Conservation (phyloP, 2,888 invertebrate species). For the Torymus auratus region DNA sequence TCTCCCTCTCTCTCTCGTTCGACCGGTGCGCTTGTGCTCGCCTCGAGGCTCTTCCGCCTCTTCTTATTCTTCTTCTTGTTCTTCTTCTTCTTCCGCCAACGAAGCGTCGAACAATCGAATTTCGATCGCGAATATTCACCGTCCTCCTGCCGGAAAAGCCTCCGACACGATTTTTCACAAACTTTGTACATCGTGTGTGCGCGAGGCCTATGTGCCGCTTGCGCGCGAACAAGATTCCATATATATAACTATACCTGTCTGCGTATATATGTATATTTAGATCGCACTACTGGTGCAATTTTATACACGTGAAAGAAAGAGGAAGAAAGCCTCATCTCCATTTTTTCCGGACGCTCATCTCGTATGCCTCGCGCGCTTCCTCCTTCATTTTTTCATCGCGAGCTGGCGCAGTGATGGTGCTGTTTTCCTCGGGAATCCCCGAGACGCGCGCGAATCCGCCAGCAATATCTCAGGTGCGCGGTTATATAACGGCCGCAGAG, state of each 20-base stretch:
- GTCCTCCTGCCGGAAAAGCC: conserved; percentile 8
- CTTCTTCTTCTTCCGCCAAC: conserved; percentile 25
- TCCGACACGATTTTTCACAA: conserved; percentile 43
- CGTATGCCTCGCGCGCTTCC: no score
- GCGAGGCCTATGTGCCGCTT: no score
- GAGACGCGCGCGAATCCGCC: no score
- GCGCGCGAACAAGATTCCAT: no score
- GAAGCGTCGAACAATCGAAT: conserved; percentile 60
- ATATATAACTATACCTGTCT: no score
- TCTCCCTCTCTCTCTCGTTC: not conserved
- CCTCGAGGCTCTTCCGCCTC: conserved; percentile 3
- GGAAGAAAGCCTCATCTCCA: not conserved
- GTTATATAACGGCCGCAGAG: not conserved
- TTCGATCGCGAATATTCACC: conserved; percentile 58
- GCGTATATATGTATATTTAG: no score
- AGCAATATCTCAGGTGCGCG: conserved; percentile 18
- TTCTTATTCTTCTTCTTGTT: conserved; percentile 18
- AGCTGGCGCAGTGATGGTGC: no score
- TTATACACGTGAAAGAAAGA: no score
- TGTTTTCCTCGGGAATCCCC: conserved; percentile 5
- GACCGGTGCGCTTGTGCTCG: not conserved
- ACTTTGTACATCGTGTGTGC: conserved; percentile 9
- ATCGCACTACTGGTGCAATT: no score
- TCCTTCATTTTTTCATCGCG: no score
- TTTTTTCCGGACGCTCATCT: not conserved